phyloP scores from a whole-genome alignment of 2,888 invertebrate species.

The Endotricha flammealis region DNA sequence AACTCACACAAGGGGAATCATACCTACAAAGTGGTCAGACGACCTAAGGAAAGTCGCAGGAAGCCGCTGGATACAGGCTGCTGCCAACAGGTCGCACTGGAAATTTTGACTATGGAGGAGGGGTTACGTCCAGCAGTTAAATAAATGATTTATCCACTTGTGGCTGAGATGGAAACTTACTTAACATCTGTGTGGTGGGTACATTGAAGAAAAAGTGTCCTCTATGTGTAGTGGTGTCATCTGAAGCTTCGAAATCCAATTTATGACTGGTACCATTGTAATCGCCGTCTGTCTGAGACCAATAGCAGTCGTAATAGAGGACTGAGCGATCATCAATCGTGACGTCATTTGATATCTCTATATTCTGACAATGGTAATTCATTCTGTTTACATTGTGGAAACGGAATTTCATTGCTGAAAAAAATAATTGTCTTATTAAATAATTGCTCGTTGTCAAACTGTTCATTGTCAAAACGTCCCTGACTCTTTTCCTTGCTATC shows the following conservation, averaged over 20 bases:
- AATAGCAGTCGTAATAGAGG: conserved; percentile 67
- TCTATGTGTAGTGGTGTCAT: conserved; percentile 50
- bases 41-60: too few species aligned
- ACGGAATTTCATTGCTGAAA: conserved; percentile 67
- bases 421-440: conserved; percentile 3
- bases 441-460: too few species aligned
- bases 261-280: conserved; percentile 53
- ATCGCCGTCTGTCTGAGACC: conserved; percentile 47
- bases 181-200: conserved; percentile 59
- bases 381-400: conserved; percentile 45
- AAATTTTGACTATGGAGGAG: too few species aligned
- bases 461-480: too few species aligned
- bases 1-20: too few species aligned
- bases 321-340: conserved; percentile 58
- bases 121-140: too few species aligned
- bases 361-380: conserved; percentile 60
- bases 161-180: conserved; percentile 43
- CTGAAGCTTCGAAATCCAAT: conserved; percentile 61
- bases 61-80: too few species aligned
- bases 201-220: conserved; percentile 66
- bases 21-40: too few species aligned
- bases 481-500: too few species aligned
- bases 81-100: too few species aligned
- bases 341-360: conserved; percentile 54
- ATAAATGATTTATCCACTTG: too few species aligned